A percentile compares a stretch with the other conserved stretches of the same genome.
These are phyloP conservation scores for Crossocerus cetratus DNA, from an alignment of 2,888 invertebrate genomes.

Conservation along the genomic window DNA sequence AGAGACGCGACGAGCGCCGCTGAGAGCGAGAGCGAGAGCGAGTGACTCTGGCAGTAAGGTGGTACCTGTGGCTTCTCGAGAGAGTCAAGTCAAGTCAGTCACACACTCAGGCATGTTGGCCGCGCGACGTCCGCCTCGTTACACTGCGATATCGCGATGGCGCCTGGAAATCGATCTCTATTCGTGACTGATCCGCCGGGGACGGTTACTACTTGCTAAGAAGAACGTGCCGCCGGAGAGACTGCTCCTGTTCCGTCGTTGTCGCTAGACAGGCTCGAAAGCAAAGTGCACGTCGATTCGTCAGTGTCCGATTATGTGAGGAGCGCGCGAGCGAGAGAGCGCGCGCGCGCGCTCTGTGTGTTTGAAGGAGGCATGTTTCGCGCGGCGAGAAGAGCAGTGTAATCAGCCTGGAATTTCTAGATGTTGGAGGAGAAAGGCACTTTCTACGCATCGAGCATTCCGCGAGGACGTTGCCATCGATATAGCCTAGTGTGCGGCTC, in stretches of 20 bases:
- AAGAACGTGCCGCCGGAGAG: neutral
- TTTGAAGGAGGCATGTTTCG: constrained; percentile 2
- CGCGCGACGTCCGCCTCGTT: constrained; percentile 33
- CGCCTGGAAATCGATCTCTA: constrained; percentile 20
- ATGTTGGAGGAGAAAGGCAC: constrained; percentile 42
- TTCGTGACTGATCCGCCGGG: neutral
- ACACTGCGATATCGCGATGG: constrained; percentile 22
- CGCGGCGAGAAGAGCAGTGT: constrained; percentile 28
- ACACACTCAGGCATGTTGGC: constrained; percentile 53
- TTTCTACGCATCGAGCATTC: constrained; percentile 20
- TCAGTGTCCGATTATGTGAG: neutral
- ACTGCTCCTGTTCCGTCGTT: neutral
- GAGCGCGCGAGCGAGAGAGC: neutral
- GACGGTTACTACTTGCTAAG: neutral
- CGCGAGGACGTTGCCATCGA: constrained; percentile 12
- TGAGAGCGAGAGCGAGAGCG: constrained; percentile 11
- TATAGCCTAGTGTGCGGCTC: constrained; percentile 7
- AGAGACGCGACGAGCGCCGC: constrained; percentile 12
- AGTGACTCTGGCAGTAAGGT: constrained; percentile 38
- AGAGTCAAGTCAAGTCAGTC: constrained; percentile 65
- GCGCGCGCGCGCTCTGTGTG: neutral
- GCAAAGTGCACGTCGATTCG: neutral
- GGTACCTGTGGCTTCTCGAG: constrained; percentile 62
- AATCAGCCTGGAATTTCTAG: constrained; percentile 40
- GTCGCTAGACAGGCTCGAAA: neutral